These are phyloP conservation scores for Scortum barcoo DNA, from an alignment of 2,113 vertebrate species.

Conservation along the genomic window DNA sequence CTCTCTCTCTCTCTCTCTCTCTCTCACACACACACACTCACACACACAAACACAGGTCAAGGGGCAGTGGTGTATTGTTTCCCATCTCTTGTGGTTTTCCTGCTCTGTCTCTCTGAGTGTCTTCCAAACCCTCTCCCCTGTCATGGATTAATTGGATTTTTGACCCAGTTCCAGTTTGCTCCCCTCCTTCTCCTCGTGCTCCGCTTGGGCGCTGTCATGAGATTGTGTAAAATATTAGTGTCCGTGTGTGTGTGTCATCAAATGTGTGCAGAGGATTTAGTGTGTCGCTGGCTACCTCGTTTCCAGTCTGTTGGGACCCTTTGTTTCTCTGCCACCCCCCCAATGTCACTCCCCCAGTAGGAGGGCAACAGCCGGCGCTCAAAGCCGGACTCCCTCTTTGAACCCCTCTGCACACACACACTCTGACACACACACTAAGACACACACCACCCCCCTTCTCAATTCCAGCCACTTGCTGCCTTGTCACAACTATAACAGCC, in stretches of 20 bases:
- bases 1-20: no score
- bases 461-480: constrained; percentile 58
- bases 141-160: constrained; percentile 82
- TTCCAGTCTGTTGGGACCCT: constrained; percentile 58
- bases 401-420: constrained; percentile 28
- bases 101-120: constrained; percentile 45
- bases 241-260: constrained; percentile 31
- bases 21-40: constrained; percentile 14
- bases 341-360: constrained; percentile 21
- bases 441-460: constrained; percentile 29
- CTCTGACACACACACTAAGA: constrained; percentile 23
- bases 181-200: constrained; percentile 40
- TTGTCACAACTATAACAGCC: constrained; percentile 52
- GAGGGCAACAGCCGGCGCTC: constrained; percentile 53
- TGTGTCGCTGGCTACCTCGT: constrained; percentile 49
- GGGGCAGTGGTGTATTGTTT: constrained; percentile 57
- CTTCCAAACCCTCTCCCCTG: constrained; percentile 59
- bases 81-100: constrained; percentile 49
- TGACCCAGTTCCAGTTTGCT: constrained; percentile 75
- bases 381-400: constrained; percentile 54
- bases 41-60: constrained; percentile 48
- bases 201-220: constrained; percentile 41
- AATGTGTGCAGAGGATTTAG: constrained; percentile 54
- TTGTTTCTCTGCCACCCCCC: constrained; percentile 56
- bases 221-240: constrained; percentile 28